phyloP scores from a whole-genome alignment of 2,797 vertebrate species.

The Erethizon dorsatum region DNA sequence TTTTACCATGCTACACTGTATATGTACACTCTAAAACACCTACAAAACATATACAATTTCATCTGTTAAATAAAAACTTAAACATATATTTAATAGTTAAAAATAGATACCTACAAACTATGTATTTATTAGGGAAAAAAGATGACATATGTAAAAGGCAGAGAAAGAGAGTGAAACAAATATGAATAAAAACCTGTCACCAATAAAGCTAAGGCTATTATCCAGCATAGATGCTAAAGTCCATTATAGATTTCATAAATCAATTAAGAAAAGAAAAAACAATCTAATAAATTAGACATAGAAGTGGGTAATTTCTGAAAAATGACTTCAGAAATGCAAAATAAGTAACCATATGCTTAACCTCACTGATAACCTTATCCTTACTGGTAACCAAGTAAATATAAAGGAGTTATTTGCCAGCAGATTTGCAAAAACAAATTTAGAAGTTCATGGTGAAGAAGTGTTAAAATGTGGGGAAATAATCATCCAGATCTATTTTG shows the following conservation, averaged over 20 bases:
- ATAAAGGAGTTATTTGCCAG: background rate
- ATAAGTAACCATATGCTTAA: background rate
- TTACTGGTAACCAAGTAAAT: background rate
- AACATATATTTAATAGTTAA: background rate
- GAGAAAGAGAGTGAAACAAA: background rate
- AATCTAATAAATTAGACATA: background rate
- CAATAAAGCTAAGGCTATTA: background rate
- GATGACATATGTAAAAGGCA: background rate
- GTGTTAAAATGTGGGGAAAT: background rate
- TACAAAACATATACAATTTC: background rate
- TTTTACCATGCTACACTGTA: background rate
- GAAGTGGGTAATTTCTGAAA: background rate
- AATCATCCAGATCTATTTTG: background rate
- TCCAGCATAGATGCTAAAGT: background rate
- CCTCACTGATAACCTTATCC: background rate
- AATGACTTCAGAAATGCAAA: background rate
- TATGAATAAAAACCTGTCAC: background rate
- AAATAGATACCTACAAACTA: background rate
- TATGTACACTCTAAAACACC: background rate
- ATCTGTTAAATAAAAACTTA: background rate
- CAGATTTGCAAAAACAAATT: constrained; percentile 12
- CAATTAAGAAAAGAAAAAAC: background rate
- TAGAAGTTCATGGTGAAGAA: background rate
- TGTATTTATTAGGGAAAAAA: background rate
- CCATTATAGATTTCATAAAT: background rate